Conservation (phyloP, 1,140 invertebrate genomes). For the Chymomyza costata region DNA sequence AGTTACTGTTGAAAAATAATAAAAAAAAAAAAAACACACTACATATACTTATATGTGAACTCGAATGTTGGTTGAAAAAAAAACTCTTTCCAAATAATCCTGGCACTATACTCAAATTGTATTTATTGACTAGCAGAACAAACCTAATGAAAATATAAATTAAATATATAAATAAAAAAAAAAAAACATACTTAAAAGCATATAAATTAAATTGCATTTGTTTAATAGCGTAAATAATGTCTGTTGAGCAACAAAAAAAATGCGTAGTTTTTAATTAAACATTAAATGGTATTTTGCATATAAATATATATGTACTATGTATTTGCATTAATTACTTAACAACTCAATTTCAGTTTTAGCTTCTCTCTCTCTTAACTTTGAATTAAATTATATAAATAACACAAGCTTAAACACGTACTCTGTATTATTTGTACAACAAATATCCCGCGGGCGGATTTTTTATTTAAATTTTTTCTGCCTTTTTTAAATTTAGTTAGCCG, state of each 20-base stretch:
- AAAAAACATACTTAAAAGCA: constrained; percentile 15
- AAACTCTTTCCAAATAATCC: constrained; percentile 24
- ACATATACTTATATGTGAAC: too few species aligned
- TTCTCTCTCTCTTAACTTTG: constrained; percentile 5
- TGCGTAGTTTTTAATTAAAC: constrained; percentile 36
- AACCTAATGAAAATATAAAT: constrained; percentile 8
- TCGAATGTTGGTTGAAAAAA: too few species aligned
- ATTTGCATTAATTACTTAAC: too few species aligned
- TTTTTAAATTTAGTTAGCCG: background rate
- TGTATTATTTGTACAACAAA: constrained; percentile 5
- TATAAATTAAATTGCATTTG: constrained; percentile 37
- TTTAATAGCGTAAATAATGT: constrained; percentile 52
- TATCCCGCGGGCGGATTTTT: constrained; percentile 53
- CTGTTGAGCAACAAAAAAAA: constrained; percentile 34
- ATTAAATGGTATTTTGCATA: constrained; percentile 24
- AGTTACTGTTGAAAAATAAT: constrained; percentile 24
- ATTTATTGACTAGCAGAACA: constrained; percentile 42
- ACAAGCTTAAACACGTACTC: constrained; percentile 5
- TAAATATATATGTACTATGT: constrained; percentile 10
- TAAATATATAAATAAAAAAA: constrained; percentile 1
- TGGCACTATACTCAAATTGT: constrained; percentile 35
- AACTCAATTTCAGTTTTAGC: constrained; percentile 20
- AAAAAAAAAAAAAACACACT: constrained; percentile 19
- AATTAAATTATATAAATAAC: constrained; percentile 7
- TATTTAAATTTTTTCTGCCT: constrained; percentile 2